A percentile compares a stretch with the other conserved stretches of the same genome.
Conservation (phyloP, 64 coral and sea anemone species). For the Montipora sp. region DNA sequence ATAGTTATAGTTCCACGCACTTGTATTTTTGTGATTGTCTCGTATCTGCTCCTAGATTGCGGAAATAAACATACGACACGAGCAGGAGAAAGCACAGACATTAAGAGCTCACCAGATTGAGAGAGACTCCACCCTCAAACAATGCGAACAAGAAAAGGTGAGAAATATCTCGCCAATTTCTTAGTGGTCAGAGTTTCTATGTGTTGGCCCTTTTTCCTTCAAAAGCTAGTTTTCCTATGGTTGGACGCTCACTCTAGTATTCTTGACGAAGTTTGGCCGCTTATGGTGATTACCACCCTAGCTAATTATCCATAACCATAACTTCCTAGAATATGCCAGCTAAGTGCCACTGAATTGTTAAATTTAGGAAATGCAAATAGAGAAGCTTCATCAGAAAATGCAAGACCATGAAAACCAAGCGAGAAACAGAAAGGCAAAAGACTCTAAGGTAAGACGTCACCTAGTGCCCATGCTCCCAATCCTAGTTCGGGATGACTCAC, state of each 20-base stretch:
- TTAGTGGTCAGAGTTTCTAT: too few relatives aligned
- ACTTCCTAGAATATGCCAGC: not conserved
- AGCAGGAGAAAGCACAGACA: conserved; percentile 92
- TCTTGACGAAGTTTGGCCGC: too few relatives aligned
- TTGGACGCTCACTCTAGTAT: too few relatives aligned
- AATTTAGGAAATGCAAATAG: conserved; percentile 82
- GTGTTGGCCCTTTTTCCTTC: too few relatives aligned
- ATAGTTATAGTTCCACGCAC: too few relatives aligned
- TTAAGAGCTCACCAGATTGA: conserved; percentile 88
- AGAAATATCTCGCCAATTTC: not conserved
- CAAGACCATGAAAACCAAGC: conserved; percentile 66
- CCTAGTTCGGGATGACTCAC: too few relatives aligned
- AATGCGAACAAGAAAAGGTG: conserved; percentile 93
- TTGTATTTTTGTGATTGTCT: too few relatives aligned
- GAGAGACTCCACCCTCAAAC: conserved; percentile 70
- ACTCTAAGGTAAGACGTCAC: conserved; percentile 69
- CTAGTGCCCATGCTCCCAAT: too few relatives aligned
- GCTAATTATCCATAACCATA: too few relatives aligned
- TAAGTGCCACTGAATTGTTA: not conserved
- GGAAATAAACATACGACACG: conserved; percentile 86
- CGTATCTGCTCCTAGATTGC: conserved; percentile 61
- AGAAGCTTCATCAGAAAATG: conserved; percentile 81
- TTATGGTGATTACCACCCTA: not conserved
- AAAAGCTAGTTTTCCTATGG: too few relatives aligned
- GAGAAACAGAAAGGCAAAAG: conserved; percentile 71